Conservation (phyloP, 2,888 invertebrate genomes). For the Anoncus sp. region DNA sequence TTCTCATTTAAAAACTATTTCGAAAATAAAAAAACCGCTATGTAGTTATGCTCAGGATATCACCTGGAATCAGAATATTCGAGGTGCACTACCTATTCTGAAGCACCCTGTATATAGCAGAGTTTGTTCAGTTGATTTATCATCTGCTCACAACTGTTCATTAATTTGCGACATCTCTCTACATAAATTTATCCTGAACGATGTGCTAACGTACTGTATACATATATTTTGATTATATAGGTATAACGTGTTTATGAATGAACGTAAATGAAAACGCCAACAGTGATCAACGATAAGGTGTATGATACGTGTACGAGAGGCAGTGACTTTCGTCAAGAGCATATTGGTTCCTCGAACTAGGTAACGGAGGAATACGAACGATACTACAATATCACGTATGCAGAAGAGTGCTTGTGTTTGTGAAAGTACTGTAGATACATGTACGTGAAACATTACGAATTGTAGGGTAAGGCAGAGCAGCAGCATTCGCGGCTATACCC, state of each 20-base stretch:
- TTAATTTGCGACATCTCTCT: not conserved
- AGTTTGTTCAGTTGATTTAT: not conserved
- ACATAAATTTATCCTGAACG: not conserved
- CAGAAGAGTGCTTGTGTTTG: not conserved
- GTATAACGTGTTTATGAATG: not conserved
- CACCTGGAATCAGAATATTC: no score
- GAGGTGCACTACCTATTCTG: no score
- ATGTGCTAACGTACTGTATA: not conserved
- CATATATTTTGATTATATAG: not conserved
- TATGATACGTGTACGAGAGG: conserved; percentile 3
- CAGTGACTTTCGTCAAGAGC: conserved; percentile 4
- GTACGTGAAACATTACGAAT: conserved; percentile 32
- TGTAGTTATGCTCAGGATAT: no score
- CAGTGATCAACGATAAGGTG: not conserved
- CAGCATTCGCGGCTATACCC: conserved; percentile 14
- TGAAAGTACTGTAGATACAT: conserved; percentile 3
- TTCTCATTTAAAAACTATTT: no score
- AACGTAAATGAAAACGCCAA: not conserved
- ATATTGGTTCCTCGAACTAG: not conserved
- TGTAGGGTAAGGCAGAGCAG: conserved; percentile 29
- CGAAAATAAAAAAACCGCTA: no score
- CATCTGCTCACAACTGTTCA: not conserved
- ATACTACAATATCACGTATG: conserved; percentile 1
- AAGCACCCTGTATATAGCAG: not conserved
- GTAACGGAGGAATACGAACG: not conserved